A percentile compares a stretch with the other conserved stretches of the same genome.
phyloP scores from a whole-genome alignment of 2,888 invertebrate genomes.

The Deroplatys truncata region DNA sequence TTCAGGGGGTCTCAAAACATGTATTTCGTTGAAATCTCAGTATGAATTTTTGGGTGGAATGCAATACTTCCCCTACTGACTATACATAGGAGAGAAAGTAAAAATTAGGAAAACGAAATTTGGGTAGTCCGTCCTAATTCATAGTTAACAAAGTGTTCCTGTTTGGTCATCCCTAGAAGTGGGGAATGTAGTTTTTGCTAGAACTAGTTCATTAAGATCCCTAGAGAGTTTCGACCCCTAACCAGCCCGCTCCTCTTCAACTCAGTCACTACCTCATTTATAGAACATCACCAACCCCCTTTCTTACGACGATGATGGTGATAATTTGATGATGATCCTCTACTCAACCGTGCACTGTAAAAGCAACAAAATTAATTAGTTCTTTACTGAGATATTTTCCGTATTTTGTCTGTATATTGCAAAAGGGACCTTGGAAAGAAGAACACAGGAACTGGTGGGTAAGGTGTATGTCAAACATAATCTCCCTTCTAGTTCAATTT shows the following conservation, averaged over 20 bases:
- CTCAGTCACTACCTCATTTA: not conserved
- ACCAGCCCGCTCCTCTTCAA: not conserved
- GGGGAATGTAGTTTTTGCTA: not conserved
- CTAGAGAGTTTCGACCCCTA: not conserved
- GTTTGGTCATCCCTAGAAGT: not conserved
- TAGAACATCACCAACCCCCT: not conserved
- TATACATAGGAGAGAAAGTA: no score
- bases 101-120: no score
- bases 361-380: constrained; percentile 23
- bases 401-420: not conserved
- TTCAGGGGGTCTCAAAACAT: no score
- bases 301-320: not conserved
- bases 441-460: no score
- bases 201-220: not conserved
- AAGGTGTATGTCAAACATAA: not conserved
- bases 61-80: no score
- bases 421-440: not conserved
- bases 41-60: no score
- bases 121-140: no score
- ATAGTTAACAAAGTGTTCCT: no score
- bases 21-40: no score
- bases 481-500: not conserved
- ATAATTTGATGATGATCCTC: constrained; percentile 15
- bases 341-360: not conserved
- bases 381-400: constrained; percentile 2